Conservation (phyloP, 2,113 vertebrate species). For the Phainopepla nitens region DNA sequence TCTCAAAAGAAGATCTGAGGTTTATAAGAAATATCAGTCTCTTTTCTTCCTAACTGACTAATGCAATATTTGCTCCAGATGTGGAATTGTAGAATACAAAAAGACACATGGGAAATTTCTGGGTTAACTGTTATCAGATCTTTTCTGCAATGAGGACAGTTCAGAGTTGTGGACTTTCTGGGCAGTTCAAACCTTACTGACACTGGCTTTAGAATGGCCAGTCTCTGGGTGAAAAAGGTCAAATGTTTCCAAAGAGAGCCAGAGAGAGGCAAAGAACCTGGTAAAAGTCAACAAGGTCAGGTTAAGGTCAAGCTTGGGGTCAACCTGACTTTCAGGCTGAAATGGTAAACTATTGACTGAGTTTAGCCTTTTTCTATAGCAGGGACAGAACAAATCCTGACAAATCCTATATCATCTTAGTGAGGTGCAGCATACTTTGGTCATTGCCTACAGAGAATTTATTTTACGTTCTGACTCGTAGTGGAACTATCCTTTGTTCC, state of each 20-base stretch:
- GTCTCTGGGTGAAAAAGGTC: constrained; percentile 47
- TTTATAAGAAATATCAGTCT: neutral
- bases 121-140: neutral
- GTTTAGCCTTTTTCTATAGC: constrained; percentile 44
- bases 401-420: constrained; percentile 43
- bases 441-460: neutral
- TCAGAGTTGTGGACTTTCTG: neutral
- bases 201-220: neutral
- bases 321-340: constrained; percentile 48
- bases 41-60: neutral
- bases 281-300: constrained; percentile 58
- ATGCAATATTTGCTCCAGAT: constrained; percentile 24
- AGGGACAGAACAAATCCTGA: constrained; percentile 28
- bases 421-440: constrained; percentile 29
- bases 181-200: neutral
- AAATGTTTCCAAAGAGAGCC: constrained; percentile 2
- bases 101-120: neutral
- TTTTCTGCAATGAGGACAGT: neutral
- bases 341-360: constrained; percentile 61
- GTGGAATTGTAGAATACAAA: neutral
- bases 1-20: neutral
- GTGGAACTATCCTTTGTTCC: neutral
- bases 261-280: neutral
- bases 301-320: constrained; percentile 58
- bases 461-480: constrained; percentile 30